Evolutionary conservation across 2,113 vertebrate genomes (phyloP).

Genomic region (Pachypanchax playfairii): DNA sequence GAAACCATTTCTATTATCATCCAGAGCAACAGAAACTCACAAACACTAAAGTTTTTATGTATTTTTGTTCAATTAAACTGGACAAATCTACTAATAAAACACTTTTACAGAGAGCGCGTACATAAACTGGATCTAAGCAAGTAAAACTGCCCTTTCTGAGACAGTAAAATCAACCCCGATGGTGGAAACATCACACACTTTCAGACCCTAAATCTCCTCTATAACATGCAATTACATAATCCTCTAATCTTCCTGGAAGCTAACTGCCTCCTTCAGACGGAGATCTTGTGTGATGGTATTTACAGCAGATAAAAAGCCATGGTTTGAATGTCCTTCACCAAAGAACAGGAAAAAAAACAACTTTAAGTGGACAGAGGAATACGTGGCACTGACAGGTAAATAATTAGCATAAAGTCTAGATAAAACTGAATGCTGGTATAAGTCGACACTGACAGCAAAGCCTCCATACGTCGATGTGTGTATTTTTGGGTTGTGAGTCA

Average conservation of each 20-base stretch:
- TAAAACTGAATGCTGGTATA: slow-evolving; percentile 5
- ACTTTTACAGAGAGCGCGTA: background rate
- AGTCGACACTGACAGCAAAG: slow-evolving; percentile 2
- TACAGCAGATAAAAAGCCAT: background rate
- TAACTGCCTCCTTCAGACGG: slow-evolving; percentile 28
- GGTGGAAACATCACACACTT: slow-evolving; percentile 19
- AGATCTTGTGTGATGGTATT: slow-evolving; percentile 33
- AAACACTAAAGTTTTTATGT: background rate
- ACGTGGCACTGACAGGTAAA: background rate
- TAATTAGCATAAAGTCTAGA: background rate
- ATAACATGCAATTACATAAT: slow-evolving; percentile 51
- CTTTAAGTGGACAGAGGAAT: background rate
- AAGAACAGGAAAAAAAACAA: background rate
- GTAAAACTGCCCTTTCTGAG: slow-evolving; percentile 14
- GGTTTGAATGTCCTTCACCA: slow-evolving; percentile 8
- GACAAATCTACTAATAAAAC: background rate
- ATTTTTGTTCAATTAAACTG: background rate
- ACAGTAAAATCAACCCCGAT: slow-evolving; percentile 4
- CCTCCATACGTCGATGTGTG: slow-evolving; percentile 4
- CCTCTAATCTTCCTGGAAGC: slow-evolving; percentile 53
- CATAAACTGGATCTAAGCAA: slow-evolving; percentile 12
- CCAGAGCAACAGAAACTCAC: background rate
- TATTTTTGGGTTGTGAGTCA: slow-evolving; percentile 10
- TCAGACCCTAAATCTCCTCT: slow-evolving; percentile 26
- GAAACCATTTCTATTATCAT: no score